Base-by-base conservation (phyloP, 2,797 vertebrate genomes). In the Schizopygopsis pylzovi region DNA sequence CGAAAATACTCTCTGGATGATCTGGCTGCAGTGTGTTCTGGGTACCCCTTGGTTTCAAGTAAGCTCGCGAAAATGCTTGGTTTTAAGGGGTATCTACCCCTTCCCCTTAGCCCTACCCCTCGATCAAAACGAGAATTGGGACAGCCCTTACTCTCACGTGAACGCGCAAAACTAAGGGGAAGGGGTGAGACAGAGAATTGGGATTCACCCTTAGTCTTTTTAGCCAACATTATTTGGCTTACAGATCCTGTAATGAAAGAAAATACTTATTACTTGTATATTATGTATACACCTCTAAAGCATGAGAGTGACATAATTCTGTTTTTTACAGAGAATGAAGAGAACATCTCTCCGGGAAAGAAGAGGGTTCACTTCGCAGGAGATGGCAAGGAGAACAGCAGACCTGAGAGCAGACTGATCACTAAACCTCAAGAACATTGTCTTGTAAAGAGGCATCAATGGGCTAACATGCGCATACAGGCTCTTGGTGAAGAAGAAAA, bases 301-400 rank as follows among this genome's bases (percentile, higher is more conserved):
- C 54, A 59, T 61, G 59, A 61, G n/a, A 61, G 12, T 61, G 10
- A 25, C 28, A 65, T 16, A 16, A 70, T 41, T 90, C 56, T 86
- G 13, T 71, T 77, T 65, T 47, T 93, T 98, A 97, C 92, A 92
- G 61, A 73, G 3, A 87, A 85, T 45, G 92, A 79, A 80, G 83
- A 95, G 82, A 92, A 93, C 10, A 81, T 92, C 72, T 96, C 95
- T 10, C 88, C 94, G 0, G 93, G 95, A n/a, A 98, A 96, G 93
- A 99, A 96, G 94, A 97, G 95, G 87, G 96, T 97, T 90, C 96
- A 96, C 85, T 98, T 97, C 91, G 93, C 94, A 2, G 92, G 93
- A 0, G 95, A 96, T 85, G 94, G 90, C 86, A 96, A 97, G 93
- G 96, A 98, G 90, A 97, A 97, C 84, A 37, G 80, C 72, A 28